Conservation (phyloP, 2,888 invertebrate species). For the Pherbina coryleti region DNA sequence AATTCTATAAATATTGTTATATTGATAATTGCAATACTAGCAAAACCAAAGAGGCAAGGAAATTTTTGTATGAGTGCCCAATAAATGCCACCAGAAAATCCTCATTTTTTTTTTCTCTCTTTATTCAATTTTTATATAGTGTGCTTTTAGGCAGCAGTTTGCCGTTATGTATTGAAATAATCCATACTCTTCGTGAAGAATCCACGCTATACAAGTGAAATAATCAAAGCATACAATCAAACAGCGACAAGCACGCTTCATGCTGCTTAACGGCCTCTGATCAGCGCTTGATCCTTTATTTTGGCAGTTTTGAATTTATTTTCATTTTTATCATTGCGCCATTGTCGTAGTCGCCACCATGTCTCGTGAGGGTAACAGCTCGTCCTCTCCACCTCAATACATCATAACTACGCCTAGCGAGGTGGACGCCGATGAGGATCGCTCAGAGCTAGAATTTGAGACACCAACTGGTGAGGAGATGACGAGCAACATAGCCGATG, state of each 20-base stretch:
- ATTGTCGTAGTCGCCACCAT: not conserved
- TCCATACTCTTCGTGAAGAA: not conserved
- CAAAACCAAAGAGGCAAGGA: conserved; percentile 5
- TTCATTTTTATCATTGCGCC: not conserved
- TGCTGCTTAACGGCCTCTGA: not conserved
- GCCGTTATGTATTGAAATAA: not conserved
- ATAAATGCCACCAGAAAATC: not conserved
- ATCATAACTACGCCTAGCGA: conserved; percentile 69
- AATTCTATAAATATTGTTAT: not conserved
- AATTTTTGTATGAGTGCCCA: not conserved
- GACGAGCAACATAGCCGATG: conserved; percentile 17
- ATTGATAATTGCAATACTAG: not conserved
- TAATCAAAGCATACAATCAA: not conserved
- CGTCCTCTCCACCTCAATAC: conserved; percentile 63
- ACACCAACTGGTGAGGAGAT: conserved; percentile 39
- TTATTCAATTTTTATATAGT: not conserved
- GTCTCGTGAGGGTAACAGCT: conserved; percentile 35
- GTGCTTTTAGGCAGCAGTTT: not conserved
- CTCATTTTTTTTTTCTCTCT: not conserved
- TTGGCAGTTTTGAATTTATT: too few relatives aligned
- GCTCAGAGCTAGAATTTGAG: conserved; percentile 51
- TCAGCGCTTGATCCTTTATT: not conserved
- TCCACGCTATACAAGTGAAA: not conserved
- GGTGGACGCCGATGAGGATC: conserved; percentile 63
- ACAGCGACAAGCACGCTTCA: not conserved